Percentiles rank a stretch among this genome's conserved stretches.
Evolutionary conservation across 2,888 invertebrate genomes (phyloP).

Genomic region (Heliconius ethilla): DNA sequence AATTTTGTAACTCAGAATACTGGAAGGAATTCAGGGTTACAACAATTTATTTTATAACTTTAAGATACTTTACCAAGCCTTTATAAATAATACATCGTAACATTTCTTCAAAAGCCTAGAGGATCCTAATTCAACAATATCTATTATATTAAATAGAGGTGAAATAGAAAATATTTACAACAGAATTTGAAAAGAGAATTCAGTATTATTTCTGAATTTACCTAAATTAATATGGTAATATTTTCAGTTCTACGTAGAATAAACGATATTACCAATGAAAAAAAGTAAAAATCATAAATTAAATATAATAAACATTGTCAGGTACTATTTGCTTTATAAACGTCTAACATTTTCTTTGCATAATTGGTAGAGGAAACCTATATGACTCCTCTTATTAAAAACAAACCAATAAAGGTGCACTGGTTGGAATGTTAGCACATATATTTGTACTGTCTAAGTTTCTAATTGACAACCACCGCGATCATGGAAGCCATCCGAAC

Average conservation of each 20-base stretch:
- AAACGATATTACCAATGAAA: background rate
- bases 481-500: background rate
- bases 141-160: too few relatives aligned
- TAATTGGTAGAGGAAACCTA: background rate
- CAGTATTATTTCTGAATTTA: too few relatives aligned
- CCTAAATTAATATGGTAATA: too few relatives aligned
- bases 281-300: background rate
- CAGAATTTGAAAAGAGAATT: too few relatives aligned
- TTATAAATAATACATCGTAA: background rate
- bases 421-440: too few relatives aligned
- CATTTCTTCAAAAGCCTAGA: background rate
- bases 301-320: background rate
- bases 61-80: background rate
- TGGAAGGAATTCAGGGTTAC: too few relatives aligned
- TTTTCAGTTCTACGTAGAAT: too few relatives aligned
- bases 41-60: too few relatives aligned
- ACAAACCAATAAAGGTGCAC: background rate
- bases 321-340: background rate
- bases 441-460: background rate
- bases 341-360: background rate
- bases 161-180: too few relatives aligned
- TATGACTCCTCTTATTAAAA: background rate
- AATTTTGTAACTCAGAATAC: too few relatives aligned
- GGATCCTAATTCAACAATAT: too few relatives aligned
- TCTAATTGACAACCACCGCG: background rate